Evolutionary conservation across 2,888 invertebrate species (phyloP).

Genomic region (Oasisia sp.): DNA sequence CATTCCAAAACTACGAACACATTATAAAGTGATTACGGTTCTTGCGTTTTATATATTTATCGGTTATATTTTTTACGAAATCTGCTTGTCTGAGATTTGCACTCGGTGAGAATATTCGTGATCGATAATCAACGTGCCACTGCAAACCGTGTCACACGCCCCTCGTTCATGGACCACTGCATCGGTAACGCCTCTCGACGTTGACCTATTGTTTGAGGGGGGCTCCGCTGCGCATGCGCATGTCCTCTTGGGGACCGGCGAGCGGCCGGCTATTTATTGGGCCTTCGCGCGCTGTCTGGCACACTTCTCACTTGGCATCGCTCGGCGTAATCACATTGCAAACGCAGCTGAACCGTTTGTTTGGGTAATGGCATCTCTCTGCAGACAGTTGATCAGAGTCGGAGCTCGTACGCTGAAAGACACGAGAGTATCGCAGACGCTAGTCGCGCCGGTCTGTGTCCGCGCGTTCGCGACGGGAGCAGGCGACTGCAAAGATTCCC

Average conservation of each 20-base stretch:
- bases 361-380: not conserved
- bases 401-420: constrained; percentile 6
- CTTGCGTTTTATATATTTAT: not conserved
- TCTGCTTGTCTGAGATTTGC: not conserved
- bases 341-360: not conserved
- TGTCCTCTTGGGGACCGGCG: not conserved
- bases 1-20: not conserved
- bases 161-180: not conserved
- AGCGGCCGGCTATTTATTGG: constrained; percentile 1
- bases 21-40: not conserved
- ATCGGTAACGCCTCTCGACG: not conserved
- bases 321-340: not conserved
- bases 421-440: not conserved
- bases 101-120: not conserved
- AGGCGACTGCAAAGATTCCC: not conserved
- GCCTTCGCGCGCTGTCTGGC: not conserved
- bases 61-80: not conserved
- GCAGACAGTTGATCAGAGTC: not conserved
- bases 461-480: not conserved
- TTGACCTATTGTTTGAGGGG: not conserved
- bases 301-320: not conserved
- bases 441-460: not conserved
- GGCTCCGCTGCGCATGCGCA: not conserved
- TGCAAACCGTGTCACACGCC: not conserved
- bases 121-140: not conserved